These are phyloP conservation scores for Antitype chi DNA, from an alignment of 2,888 invertebrate species.

Conservation along the genomic window DNA sequence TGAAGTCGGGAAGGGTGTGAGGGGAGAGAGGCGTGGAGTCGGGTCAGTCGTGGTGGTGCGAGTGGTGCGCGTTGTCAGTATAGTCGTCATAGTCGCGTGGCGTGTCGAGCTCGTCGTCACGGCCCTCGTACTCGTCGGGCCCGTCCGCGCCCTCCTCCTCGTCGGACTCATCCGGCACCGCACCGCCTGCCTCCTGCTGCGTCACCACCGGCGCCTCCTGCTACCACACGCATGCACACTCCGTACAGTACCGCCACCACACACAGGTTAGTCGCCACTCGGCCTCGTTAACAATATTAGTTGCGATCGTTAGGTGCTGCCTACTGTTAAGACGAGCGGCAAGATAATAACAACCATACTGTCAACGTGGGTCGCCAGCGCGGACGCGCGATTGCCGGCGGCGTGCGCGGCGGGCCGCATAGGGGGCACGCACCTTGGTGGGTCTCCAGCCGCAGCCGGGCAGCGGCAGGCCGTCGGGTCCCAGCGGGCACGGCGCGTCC, in stretches of 20 bases:
- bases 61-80: constrained; percentile 84
- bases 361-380: constrained; percentile 23
- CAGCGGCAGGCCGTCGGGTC: constrained; percentile 98
- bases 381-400: constrained; percentile 28
- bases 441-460: constrained; percentile 99
- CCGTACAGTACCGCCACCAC: constrained; percentile 44
- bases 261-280: constrained; percentile 30
- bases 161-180: constrained; percentile 65
- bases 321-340: constrained; percentile 7
- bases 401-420: constrained; percentile 34
- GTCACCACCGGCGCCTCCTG: constrained; percentile 74
- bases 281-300: constrained; percentile 26
- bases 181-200: constrained; percentile 66
- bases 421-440: constrained; percentile 92
- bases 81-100: constrained; percentile 87
- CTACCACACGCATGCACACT: constrained; percentile 66
- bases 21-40: neutral
- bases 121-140: constrained; percentile 77
- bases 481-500: constrained; percentile 99
- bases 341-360: constrained; percentile 46
- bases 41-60: constrained; percentile 81
- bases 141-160: constrained; percentile 66
- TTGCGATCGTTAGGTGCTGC: constrained; percentile 36
- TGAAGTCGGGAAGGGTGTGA: neutral
- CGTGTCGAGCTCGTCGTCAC: constrained; percentile 81